Conservation (phyloP, 2,113 vertebrate genomes). For the Semnornis frantzii region DNA sequence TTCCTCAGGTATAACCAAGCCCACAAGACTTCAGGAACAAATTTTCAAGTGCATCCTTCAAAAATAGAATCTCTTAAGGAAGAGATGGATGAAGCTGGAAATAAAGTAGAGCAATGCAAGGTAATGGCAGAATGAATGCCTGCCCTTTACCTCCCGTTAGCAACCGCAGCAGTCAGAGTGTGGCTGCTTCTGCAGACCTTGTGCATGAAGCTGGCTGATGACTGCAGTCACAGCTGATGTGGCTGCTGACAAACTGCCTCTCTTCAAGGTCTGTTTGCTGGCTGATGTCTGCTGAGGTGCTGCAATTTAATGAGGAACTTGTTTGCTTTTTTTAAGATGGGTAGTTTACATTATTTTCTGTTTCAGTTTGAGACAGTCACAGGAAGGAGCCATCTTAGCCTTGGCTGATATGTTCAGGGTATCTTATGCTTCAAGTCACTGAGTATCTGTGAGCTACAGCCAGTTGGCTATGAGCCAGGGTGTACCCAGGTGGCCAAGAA, state of each 20-base stretch:
- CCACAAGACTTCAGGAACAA: conserved; percentile 96
- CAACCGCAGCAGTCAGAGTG: too few relatives aligned
- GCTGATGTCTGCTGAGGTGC: neutral
- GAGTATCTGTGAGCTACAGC: neutral
- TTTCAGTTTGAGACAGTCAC: neutral
- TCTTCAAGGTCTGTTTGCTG: neutral
- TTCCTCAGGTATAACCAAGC: conserved; percentile 92
- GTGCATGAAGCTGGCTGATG: neutral
- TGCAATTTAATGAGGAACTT: neutral
- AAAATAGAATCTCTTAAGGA: conserved; percentile 97
- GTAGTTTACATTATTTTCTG: neutral
- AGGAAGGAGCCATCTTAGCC: neutral
- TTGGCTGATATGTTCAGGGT: neutral
- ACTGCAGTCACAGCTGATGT: neutral
- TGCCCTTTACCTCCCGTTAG: neutral
- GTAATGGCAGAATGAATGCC: conserved; percentile 67
- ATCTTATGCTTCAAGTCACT: neutral
- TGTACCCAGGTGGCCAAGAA: neutral
- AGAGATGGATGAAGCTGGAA: conserved; percentile 97
- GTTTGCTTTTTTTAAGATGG: neutral
- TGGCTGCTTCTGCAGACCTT: neutral
- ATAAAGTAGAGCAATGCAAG: conserved; percentile 99
- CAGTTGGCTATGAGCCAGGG: neutral
- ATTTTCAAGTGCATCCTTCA: conserved; percentile 95
- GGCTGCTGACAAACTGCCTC: neutral